Evolutionary conservation across 2,797 vertebrate genomes (phyloP).

Genomic region (Bradypus variegatus): DNA sequence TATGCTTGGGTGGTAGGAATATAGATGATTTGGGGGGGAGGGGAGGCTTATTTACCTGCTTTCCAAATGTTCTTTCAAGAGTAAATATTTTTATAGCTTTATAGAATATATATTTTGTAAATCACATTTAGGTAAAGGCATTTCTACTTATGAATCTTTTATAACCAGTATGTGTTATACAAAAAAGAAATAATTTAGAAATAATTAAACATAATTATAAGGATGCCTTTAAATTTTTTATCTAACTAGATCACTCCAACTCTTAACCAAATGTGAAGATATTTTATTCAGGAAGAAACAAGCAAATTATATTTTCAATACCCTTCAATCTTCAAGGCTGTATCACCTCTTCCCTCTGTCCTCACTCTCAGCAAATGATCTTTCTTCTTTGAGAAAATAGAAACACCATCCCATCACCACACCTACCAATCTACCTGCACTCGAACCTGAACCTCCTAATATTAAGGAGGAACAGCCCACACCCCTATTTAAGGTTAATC

Average conservation of each 20-base stretch:
- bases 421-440: not conserved
- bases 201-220: constrained; percentile 10
- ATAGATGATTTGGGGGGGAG: not conserved
- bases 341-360: not conserved
- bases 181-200: constrained; percentile 1
- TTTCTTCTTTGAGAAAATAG: not conserved
- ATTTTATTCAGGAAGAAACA: not conserved
- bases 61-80: constrained; percentile 30
- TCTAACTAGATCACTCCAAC: constrained; percentile 46
- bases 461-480: not conserved
- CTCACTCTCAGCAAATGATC: not conserved
- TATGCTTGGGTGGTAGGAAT: constrained; percentile 13
- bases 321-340: not conserved
- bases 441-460: not conserved
- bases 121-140: not conserved
- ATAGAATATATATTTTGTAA: not conserved
- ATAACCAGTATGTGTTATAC: constrained; percentile 5
- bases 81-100: constrained; percentile 31
- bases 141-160: constrained; percentile 31
- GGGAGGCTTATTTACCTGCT: not conserved
- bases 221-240: constrained; percentile 20
- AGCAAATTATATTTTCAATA: not conserved
- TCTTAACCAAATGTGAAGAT: constrained; percentile 1
- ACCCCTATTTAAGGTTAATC: not conserved
- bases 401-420: not conserved